Evolutionary conservation across 1,140 invertebrate genomes (phyloP).

Genomic region (Ceratina australensis): DNA sequence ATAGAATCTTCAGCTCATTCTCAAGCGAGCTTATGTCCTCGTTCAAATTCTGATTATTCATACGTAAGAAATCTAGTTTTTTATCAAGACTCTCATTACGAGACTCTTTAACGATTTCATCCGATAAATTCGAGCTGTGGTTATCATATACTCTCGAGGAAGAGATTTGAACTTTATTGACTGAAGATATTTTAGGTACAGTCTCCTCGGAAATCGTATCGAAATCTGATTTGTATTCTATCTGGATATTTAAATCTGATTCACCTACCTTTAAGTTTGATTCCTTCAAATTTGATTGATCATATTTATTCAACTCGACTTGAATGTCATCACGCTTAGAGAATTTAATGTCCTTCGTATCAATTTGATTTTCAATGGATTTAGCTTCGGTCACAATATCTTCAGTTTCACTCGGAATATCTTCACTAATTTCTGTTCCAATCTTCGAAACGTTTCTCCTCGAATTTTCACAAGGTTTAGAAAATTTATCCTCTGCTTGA

Average conservation of each 20-base stretch:
- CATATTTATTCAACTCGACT: too few species aligned
- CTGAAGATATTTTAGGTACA: slow-evolving; percentile 10
- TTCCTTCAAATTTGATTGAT: too few species aligned
- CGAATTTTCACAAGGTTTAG: too few species aligned
- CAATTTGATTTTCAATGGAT: too few species aligned
- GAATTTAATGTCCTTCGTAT: too few species aligned
- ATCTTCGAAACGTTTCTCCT: too few species aligned
- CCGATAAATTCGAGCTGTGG: background rate
- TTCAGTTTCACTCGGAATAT: too few species aligned
- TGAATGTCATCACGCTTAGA: too few species aligned
- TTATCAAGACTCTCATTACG: slow-evolving; percentile 38
- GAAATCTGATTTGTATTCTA: slow-evolving; percentile 34
- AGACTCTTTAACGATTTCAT: slow-evolving; percentile 16
- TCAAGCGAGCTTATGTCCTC: slow-evolving; percentile 75
- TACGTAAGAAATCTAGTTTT: slow-evolving; percentile 68
- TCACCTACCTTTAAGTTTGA: too few species aligned
- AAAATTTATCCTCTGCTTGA: too few species aligned
- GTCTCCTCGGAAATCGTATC: slow-evolving; percentile 38
- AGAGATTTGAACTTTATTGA: slow-evolving; percentile 5
- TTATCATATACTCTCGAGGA: slow-evolving; percentile 8
- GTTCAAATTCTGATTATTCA: slow-evolving; percentile 74
- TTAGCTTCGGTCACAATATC: too few species aligned
- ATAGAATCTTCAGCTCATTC: slow-evolving; percentile 73
- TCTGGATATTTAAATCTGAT: slow-evolving; percentile 28
- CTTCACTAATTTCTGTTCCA: too few species aligned